A percentile compares a stretch with the other conserved stretches of the same genome.
Evolutionary conservation across 2,797 vertebrate species (phyloP).

Genomic region (Sebastes vulpes): DNA sequence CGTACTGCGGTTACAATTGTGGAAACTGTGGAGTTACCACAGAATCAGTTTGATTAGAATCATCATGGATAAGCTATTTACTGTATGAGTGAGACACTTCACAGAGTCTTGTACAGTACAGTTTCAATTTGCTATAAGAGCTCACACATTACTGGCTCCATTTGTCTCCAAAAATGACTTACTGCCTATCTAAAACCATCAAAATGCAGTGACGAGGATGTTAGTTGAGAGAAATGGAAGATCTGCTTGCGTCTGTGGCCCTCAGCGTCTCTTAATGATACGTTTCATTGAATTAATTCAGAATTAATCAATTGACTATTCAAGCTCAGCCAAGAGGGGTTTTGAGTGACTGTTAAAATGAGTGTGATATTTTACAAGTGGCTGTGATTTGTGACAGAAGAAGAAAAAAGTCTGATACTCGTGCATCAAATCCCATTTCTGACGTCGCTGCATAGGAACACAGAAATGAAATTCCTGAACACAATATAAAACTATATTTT

Average conservation of each 20-base stretch:
- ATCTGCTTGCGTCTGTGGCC: constrained; percentile 5
- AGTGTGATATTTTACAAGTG: constrained; percentile 35
- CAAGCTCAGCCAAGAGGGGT: constrained; percentile 1
- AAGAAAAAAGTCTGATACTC: neutral
- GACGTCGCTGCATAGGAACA: neutral
- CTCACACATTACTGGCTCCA: constrained; percentile 2
- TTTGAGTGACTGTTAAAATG: constrained; percentile 12
- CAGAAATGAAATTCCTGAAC: neutral
- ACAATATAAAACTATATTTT: neutral
- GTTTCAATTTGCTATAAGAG: neutral
- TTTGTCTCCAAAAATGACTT: constrained; percentile 7
- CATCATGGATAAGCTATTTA: neutral
- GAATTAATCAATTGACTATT: constrained; percentile 28
- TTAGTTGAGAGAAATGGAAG: constrained; percentile 13
- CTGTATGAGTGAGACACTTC: neutral
- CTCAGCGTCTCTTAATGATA: constrained; percentile 1
- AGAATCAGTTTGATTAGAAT: neutral
- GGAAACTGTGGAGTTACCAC: neutral
- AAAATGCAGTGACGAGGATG: neutral
- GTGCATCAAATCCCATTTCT: constrained; percentile 20
- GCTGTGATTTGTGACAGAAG: constrained; percentile 11
- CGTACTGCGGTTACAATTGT: neutral
- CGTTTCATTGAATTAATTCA: constrained; percentile 29
- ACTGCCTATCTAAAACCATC: neutral
- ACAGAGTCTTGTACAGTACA: neutral